Base-by-base conservation (phyloP, 2,888 invertebrate species). In the Lottia scabra region DNA sequence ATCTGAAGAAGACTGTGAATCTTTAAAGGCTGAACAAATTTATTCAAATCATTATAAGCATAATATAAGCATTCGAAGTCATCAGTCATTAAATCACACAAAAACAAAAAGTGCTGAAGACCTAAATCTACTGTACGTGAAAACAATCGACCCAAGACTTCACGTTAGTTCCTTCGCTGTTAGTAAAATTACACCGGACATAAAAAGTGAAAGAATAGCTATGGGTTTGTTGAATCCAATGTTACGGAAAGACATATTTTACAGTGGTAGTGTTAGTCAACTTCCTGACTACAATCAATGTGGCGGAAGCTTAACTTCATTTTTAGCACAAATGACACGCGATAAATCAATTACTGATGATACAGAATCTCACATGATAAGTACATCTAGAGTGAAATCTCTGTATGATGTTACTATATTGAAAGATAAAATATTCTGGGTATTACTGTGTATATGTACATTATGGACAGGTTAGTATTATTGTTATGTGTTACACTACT, bases 191-290 rank as follows among this genome's bases (percentile, higher is more conserved):
- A 44, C 2, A 56, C 38, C 23, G 13, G 45, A 23, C 23, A 15
- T 6, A 13, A 19, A 44, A 56, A 64, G 44, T 56, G 65, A 23
- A 13, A 62, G 46, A 66, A 67, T n/a, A 72, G 67, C 46, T 19
- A 48, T 15, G 0, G 68, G 73, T 38, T 70, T 75, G 5, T 70
- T 76, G 23, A 75, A 95, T 1, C 94, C 96, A 19, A 93, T 97
- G 92, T 93, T 94, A 83, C 92, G 95, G 72, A 95, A 94, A 70
- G 97, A 98, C 88, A 94, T 96, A 12, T 93, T 98, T 83, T 97
- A 97, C 88, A 94, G 95, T 87, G 96, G 96, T 79, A 95, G 93
- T 83, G 89, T 94, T 38, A 89, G 91, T 64, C 92, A 91, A 80
- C 88, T 92, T 67, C 88, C 89, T 16, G 84, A 85, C 74, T 87